Percentiles rank a stretch among this genome's conserved stretches.
Evolutionary conservation across 2,888 invertebrate genomes (phyloP).

Genomic region (Parelbella ahira): DNA sequence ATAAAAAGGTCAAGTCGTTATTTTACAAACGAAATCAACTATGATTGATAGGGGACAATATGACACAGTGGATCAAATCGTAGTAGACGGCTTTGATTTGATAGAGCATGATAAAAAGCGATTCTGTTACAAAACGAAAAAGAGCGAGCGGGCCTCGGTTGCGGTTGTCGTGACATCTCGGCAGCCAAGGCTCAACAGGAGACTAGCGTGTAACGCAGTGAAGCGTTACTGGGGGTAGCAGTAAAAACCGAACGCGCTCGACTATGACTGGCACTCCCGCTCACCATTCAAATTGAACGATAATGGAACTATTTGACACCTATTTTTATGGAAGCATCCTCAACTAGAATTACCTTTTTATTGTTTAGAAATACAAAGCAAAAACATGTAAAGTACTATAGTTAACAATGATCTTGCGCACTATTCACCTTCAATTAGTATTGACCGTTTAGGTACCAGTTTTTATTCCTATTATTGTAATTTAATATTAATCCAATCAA

Average conservation of each 20-base stretch:
- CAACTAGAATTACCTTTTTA: no score
- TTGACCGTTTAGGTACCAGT: no score
- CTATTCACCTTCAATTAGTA: no score
- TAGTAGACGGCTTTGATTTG: conserved; percentile 3
- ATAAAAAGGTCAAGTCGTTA: no score
- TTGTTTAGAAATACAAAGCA: no score
- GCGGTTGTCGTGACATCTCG: conserved; percentile 58
- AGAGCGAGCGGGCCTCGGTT: conserved; percentile 30
- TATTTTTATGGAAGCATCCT: no score
- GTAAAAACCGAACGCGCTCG: conserved; percentile 63
- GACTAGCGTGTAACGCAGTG: conserved; percentile 37
- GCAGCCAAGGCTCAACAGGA: conserved; percentile 6
- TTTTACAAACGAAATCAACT: no score
- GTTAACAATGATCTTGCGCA: no score
- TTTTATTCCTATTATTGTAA: no score
- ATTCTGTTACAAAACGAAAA: conserved; percentile 32
- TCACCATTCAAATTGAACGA: conserved; percentile 31
- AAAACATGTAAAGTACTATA: no score
- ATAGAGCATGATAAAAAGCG: conserved; percentile 33
- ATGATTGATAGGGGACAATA: conserved; percentile 2
- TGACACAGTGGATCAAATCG: conserved; percentile 7
- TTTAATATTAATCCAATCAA: no score
- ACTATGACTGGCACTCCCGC: conserved; percentile 52
- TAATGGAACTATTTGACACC: conserved; percentile 15
- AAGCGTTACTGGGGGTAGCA: conserved; percentile 56